These are phyloP conservation scores for Apamea crenata DNA, from an alignment of 2,888 invertebrate species.

Conservation along the genomic window DNA sequence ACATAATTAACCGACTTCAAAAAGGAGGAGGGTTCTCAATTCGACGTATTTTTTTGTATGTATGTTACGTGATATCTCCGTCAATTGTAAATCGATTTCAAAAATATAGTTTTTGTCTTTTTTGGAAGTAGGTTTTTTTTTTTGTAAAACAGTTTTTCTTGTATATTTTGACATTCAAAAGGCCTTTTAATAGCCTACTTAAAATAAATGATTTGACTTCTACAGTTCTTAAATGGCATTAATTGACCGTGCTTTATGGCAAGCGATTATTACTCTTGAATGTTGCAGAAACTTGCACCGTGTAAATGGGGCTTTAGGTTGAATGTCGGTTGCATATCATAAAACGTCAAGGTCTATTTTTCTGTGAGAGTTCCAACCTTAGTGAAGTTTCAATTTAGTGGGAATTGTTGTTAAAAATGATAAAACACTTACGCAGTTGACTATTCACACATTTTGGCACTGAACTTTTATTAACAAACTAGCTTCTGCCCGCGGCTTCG, in stretches of 20 bases:
- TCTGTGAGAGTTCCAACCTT: background rate
- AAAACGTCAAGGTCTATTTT: background rate
- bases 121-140: too few relatives aligned
- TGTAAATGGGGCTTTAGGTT: background rate
- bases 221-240: background rate
- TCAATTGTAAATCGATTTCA: too few relatives aligned
- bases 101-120: too few relatives aligned
- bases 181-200: background rate
- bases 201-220: background rate
- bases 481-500: too few relatives aligned
- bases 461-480: too few relatives aligned
- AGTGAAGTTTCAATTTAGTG: background rate
- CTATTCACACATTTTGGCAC: too few relatives aligned
- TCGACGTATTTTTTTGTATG: too few relatives aligned
- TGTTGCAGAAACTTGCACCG: background rate
- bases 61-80: too few relatives aligned
- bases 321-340: background rate
- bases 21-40: too few relatives aligned
- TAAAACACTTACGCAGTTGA: too few relatives aligned
- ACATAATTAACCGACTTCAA: too few relatives aligned
- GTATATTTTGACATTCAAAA: background rate
- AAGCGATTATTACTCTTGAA: background rate
- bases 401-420: background rate
- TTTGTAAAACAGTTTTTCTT: background rate
- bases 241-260: background rate